Evolutionary conservation across 2,797 vertebrate genomes (phyloP).

Genomic region (Sebastes alutus): DNA sequence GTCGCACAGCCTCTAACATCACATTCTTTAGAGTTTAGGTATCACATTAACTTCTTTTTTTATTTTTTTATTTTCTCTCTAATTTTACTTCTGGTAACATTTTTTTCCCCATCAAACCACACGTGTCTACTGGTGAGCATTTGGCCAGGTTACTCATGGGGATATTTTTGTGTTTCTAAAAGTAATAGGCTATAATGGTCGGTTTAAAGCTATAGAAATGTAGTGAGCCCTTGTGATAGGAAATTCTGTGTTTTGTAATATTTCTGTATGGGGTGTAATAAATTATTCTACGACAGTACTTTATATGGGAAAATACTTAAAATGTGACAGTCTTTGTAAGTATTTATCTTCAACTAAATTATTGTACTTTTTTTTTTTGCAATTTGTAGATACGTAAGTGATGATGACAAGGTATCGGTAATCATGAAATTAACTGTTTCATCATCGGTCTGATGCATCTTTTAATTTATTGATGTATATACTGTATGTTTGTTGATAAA

Average conservation of each 20-base stretch:
- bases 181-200: conserved; percentile 58
- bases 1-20: conserved; percentile 6
- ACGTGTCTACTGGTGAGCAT: conserved; percentile 33
- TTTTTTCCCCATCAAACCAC: conserved; percentile 26
- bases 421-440: conserved; percentile 83
- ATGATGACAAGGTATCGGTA: conserved; percentile 85
- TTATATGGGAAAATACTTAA: conserved; percentile 83
- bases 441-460: conserved; percentile 82
- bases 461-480: conserved; percentile 97
- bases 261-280: conserved; percentile 87
- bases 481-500: conserved; percentile 98
- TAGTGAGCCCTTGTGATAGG: conserved; percentile 73
- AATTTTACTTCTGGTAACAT: not conserved
- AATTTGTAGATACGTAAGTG: conserved; percentile 86
- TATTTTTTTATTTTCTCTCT: not conserved
- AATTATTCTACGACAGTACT: conserved; percentile 84
- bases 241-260: conserved; percentile 82
- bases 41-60: not conserved
- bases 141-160: conserved; percentile 46
- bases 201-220: conserved; percentile 72
- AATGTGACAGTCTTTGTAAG: conserved; percentile 86
- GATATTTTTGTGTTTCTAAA: conserved; percentile 59
- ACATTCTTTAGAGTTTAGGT: conserved; percentile 2
- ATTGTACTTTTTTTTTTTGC: conserved; percentile 86
- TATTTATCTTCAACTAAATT: conserved; percentile 97